Base-by-base conservation (phyloP, 2,888 invertebrate species). In the Perizoma affinitatum region DNA sequence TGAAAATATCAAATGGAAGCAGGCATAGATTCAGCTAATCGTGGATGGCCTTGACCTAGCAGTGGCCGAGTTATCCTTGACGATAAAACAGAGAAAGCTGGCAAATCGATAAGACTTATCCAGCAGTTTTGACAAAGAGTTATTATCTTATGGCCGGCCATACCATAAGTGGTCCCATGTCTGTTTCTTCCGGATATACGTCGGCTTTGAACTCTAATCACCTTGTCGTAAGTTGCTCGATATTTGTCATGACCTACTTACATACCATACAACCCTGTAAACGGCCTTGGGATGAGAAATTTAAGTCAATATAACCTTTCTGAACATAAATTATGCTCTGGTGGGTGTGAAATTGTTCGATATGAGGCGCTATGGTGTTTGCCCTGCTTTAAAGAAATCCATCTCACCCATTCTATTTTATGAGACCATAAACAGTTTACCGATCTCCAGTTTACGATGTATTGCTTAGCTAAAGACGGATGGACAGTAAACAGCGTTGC, bases 171-270 rank as follows among this genome's bases (percentile, higher is more conserved):
- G 22, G 22, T 22, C 22, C 22, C 22, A 22, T 22, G 22, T 22
- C 22, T 22, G 22, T 3, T 22, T 22, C 22, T 22, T 22, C 22
- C 22, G 22, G 3, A 22, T 22, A 22, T 1, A 22, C 22, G 22
- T 22, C 22, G 22, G 33, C 10, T 45, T 36, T 43, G 6, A 35
- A 9, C 36, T 40, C 22, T 34, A 34, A 51, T 48, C 11, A 33
- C 35, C 51, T 46, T 42, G 47, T 43, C 33, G 33, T 34, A 35
- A 48, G 53, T 49, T 49, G 47, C 42, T 36, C 49, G 6, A 11
- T 36, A 36, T 7, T 52, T 5, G 56, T 59, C 58, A 42, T 63
- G 62, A 54, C 62, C 58, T 50, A 54, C 35, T 54, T 43, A 44
- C 38, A 38, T 6, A 38, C 38, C 38, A 22, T 38, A 38, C 56